Percentiles rank a stretch among this genome's conserved stretches.
These are phyloP conservation scores for Reinhardtius hippoglossoides DNA, from an alignment of 2,113 vertebrate species.

Conservation along the genomic window DNA sequence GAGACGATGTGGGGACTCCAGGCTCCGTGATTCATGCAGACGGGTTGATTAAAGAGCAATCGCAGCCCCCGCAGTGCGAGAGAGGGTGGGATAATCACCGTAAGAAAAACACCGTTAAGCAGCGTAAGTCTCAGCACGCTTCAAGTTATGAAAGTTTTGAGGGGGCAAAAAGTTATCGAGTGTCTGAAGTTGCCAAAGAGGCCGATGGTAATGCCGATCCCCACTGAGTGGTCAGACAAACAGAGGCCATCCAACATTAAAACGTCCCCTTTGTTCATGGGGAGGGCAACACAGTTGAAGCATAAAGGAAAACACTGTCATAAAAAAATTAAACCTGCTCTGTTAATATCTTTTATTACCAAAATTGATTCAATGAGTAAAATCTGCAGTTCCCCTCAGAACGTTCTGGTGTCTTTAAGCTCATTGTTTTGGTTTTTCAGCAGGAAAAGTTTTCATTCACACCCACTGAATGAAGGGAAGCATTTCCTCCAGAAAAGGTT, in stretches of 20 bases:
- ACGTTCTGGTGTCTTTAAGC: too few species aligned
- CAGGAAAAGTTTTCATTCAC: too few species aligned
- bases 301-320: background rate
- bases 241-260: background rate
- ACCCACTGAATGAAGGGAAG: too few species aligned
- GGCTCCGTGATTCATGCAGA: slow-evolving; percentile 65
- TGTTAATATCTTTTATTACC: background rate
- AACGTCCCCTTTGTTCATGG: slow-evolving; percentile 8
- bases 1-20: slow-evolving; percentile 58
- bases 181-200: slow-evolving; percentile 31
- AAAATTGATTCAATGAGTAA: background rate
- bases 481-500: too few species aligned
- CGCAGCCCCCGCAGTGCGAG: slow-evolving; percentile 57
- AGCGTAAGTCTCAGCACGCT: slow-evolving; percentile 53
- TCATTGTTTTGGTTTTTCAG: too few species aligned
- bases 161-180: slow-evolving; percentile 44
- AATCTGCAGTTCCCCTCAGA: too few species aligned
- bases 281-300: slow-evolving; percentile 2
- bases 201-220: slow-evolving; percentile 16
- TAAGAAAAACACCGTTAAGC: slow-evolving; percentile 54
- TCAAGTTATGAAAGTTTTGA: slow-evolving; percentile 54
- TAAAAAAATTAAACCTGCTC: slow-evolving; percentile 3
- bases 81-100: slow-evolving; percentile 68
- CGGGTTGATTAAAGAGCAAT: slow-evolving; percentile 77
- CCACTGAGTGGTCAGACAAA: slow-evolving; percentile 9